phyloP scores from a whole-genome alignment of 2,113 vertebrate genomes.

The Aegotheles bennettii region DNA sequence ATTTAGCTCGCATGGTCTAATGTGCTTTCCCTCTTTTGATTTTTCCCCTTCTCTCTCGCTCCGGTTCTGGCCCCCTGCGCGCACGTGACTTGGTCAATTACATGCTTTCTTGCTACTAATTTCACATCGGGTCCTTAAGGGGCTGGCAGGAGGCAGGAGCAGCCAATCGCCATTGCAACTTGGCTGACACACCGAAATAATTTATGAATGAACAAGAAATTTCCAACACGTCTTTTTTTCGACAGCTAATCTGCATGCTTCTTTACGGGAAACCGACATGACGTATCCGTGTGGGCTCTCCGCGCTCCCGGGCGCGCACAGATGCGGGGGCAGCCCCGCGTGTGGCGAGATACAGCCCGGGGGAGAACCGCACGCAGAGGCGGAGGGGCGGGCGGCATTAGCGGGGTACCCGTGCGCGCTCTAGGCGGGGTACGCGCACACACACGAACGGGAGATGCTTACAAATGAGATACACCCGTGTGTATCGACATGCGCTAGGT shows the following conservation, averaged over 20 bases:
- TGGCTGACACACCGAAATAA: slow-evolving; percentile 77
- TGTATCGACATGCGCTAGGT: not conserved
- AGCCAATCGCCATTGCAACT: slow-evolving; percentile 77
- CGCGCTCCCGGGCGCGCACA: not conserved
- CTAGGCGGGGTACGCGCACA: not conserved
- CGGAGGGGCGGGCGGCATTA: not conserved
- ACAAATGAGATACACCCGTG: not conserved
- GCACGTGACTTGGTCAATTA: slow-evolving; percentile 98
- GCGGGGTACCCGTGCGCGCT: not conserved
- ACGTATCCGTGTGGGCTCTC: slow-evolving; percentile 21
- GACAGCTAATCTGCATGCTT: slow-evolving; percentile 63
- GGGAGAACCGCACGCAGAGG: not conserved
- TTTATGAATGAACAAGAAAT: slow-evolving; percentile 79
- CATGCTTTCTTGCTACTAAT: slow-evolving; percentile 91
- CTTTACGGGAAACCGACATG: slow-evolving; percentile 67
- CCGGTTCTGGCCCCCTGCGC: slow-evolving; percentile 83
- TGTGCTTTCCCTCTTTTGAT: slow-evolving; percentile 90
- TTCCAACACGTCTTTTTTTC: slow-evolving; percentile 52
- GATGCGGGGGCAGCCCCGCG: not conserved
- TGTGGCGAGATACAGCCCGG: not conserved
- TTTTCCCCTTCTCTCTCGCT: slow-evolving; percentile 81
- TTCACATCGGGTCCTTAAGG: slow-evolving; percentile 80
- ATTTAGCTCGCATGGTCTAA: slow-evolving; percentile 96
- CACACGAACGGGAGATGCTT: not conserved
- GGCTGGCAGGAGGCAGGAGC: slow-evolving; percentile 73